Conservation (phyloP, 2,888 invertebrate species). For the Oscheius sp. region DNA sequence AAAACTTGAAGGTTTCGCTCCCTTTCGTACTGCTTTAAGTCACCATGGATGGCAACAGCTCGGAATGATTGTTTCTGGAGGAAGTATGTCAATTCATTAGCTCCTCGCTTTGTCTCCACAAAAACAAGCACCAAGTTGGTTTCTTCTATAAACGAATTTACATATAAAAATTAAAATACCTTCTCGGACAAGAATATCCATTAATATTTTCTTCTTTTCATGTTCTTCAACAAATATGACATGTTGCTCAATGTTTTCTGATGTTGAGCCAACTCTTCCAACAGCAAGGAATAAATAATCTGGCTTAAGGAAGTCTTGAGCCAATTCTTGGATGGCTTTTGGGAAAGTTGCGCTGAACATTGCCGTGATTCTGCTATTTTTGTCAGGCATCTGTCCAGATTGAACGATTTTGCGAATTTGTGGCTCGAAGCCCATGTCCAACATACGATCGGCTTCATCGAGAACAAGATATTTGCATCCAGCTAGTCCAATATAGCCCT, state of each 20-base stretch:
- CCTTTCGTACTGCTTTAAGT: constrained; percentile 89
- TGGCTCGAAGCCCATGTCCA: constrained; percentile 99
- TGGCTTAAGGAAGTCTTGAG: constrained; percentile 90
- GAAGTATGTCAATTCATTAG: constrained; percentile 91
- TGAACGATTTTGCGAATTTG: constrained; percentile 74
- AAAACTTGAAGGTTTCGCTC: constrained; percentile 51
- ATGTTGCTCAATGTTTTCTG: constrained; percentile 95
- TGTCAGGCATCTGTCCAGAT: constrained; percentile 82
- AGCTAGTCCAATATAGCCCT: constrained; percentile 87
- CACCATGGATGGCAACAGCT: constrained; percentile 97
- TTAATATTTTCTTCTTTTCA: constrained; percentile 92
- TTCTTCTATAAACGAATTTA: constrained; percentile 28
- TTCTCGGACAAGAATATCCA: constrained; percentile 83
- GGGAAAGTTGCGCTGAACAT: constrained; percentile 99
- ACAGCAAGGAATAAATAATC: constrained; percentile 99
- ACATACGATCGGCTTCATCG: no score
- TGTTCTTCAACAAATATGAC: constrained; percentile 97
- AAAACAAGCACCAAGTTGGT: constrained; percentile 87
- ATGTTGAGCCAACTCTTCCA: constrained; percentile 97
- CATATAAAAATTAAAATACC: no score
- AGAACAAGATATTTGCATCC: constrained; percentile 82
- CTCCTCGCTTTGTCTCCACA: constrained; percentile 98
- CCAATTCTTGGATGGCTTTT: constrained; percentile 95
- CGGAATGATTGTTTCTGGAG: constrained; percentile 41
- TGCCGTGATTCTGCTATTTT: constrained; percentile 93